phyloP scores from a whole-genome alignment of 1,140 invertebrate species.

The Drosophila varians region DNA sequence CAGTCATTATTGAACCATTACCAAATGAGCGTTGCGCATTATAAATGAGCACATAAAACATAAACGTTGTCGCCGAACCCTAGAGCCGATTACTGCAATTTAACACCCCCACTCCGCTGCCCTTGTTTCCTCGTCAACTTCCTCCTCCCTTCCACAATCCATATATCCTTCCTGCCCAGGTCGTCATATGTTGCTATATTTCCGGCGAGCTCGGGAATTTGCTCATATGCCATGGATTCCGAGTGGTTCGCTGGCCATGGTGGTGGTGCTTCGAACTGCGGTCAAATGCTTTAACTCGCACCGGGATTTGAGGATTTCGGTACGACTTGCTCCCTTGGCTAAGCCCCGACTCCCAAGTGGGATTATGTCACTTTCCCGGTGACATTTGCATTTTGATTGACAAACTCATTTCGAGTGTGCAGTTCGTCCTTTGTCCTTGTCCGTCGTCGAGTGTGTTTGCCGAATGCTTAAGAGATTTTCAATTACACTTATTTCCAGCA shows the following conservation, averaged over 20 bases:
- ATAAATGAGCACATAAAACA: conserved; percentile 81
- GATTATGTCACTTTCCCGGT: conserved; percentile 79
- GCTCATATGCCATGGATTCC: conserved; percentile 46
- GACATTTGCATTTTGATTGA: conserved; percentile 83
- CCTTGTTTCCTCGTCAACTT: background rate
- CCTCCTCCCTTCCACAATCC: conserved; percentile 11
- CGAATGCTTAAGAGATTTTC: conserved; percentile 65
- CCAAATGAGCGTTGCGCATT: conserved; percentile 76
- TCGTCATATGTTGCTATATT: conserved; percentile 73
- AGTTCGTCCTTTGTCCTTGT: background rate
- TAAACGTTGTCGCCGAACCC: conserved; percentile 72
- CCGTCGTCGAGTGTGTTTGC: conserved; percentile 46
- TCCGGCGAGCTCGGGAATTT: conserved; percentile 52
- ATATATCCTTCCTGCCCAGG: background rate
- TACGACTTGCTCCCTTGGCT: conserved; percentile 63
- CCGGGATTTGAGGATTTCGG: conserved; percentile 56
- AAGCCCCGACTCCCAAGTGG: conserved; percentile 78
- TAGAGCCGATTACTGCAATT: conserved; percentile 78
- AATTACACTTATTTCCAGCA: conserved; percentile 54
- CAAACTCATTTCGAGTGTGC: conserved; percentile 71
- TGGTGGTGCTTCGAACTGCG: conserved; percentile 41
- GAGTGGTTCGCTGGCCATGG: conserved; percentile 9
- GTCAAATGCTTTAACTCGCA: conserved; percentile 79
- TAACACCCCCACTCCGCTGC: conserved; percentile 63
- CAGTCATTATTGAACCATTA: conserved; percentile 76